phyloP scores from a whole-genome alignment of 1,140 invertebrate genomes.

The Lasioglossum baleicum region DNA sequence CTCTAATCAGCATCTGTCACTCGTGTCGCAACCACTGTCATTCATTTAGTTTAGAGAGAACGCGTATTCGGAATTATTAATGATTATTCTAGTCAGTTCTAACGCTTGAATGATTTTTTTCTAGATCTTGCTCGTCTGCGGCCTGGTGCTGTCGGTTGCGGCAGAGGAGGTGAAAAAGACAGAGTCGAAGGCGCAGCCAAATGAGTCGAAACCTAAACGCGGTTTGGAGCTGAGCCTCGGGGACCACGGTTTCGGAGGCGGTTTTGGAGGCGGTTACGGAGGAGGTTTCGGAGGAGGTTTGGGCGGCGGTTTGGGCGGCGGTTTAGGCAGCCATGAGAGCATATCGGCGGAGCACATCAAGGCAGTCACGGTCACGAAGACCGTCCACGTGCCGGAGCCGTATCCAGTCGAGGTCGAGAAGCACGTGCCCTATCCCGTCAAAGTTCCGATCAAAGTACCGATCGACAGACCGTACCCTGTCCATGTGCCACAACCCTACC shows the following conservation, averaged over 20 bases:
- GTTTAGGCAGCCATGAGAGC: slow-evolving; percentile 57
- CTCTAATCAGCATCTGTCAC: background rate
- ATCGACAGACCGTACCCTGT: slow-evolving; percentile 81
- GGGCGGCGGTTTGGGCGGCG: slow-evolving; percentile 49
- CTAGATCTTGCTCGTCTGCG: slow-evolving; percentile 69
- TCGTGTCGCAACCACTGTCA: too few relatives aligned
- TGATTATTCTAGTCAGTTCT: background rate
- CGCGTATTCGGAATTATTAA: too few relatives aligned
- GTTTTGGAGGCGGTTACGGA: slow-evolving; percentile 34
- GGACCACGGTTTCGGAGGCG: slow-evolving; percentile 61
- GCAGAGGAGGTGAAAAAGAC: slow-evolving; percentile 65
- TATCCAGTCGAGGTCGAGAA: slow-evolving; percentile 77
- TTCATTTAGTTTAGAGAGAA: too few relatives aligned
- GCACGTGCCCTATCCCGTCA: slow-evolving; percentile 75
- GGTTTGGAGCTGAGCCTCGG: slow-evolving; percentile 72
- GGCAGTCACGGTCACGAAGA: slow-evolving; percentile 78
- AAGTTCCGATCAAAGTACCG: slow-evolving; percentile 78
- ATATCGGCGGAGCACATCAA: slow-evolving; percentile 74
- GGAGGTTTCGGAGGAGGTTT: slow-evolving; percentile 38
- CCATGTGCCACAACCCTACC: slow-evolving; percentile 81
- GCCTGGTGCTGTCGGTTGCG: slow-evolving; percentile 63
- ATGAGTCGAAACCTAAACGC: slow-evolving; percentile 71
- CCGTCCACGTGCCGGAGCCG: slow-evolving; percentile 78
- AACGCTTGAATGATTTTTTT: slow-evolving; percentile 15
- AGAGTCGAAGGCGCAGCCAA: slow-evolving; percentile 50